Base-by-base conservation (phyloP, 2,888 invertebrate species). In the Eutolmus rufibarbis region DNA sequence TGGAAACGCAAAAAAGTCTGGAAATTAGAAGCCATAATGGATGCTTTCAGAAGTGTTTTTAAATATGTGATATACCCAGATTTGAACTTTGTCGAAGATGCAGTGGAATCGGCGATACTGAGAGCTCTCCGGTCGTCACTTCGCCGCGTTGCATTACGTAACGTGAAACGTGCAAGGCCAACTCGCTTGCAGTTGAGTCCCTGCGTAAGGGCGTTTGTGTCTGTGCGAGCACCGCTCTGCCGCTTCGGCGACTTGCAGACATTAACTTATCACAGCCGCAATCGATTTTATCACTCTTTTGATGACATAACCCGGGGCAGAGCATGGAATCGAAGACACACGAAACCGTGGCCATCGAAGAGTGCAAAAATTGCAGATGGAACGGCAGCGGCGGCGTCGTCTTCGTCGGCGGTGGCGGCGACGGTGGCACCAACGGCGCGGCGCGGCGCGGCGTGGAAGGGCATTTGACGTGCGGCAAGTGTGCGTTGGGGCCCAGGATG, bases 241-340 rank as follows among this genome's bases (percentile, higher is more conserved):
- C 74, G 74, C 19, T 7, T 19, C 74, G 28, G 76, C 76, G 40
- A 76, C 34, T 76, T 5, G 34, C 40, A 34, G 40, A 8, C 34
- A 14, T 31, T 37, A 31, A 34, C 34, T 40, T 40, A 76, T 76
- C 76, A 19, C 40, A 34, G 76, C 76, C 76, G 37, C 76, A 34
- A 76, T 76, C 40, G 76, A 76, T 76, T 76, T 76, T 76, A 76
- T 76, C 76, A 76, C 40, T 76, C 16, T 34, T 76, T 76, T 16
- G 34, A 76, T 76, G 76, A 76, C 76, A 76, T 76, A 76, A 37
- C 40, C 66, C 66, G 66, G 66, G 66, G 28, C 66, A 66, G n/a
- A 23, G 57, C 19, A 9, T 12, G 12, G 66, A 28, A 66, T 66
- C 19, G 66, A 66, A 66, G 66, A 66, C 66, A 66, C 66, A 66